phyloP scores from a whole-genome alignment of 2,113 vertebrate species.

The Corythornis cristatus region DNA sequence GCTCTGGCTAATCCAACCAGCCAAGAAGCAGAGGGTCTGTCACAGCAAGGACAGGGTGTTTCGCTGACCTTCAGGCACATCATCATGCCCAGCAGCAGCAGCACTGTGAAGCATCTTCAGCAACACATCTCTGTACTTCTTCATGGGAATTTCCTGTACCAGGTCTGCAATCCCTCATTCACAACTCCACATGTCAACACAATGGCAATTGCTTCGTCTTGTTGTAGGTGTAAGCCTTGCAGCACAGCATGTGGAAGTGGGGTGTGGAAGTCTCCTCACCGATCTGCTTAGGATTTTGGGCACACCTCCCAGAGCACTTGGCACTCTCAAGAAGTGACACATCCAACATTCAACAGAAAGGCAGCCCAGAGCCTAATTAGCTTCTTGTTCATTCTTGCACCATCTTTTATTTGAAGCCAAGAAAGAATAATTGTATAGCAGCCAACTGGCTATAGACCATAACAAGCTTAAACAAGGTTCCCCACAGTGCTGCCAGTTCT shows the following conservation, averaged over 20 bases:
- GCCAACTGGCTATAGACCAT: constrained; percentile 53
- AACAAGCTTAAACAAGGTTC: constrained; percentile 65
- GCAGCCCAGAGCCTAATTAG: constrained; percentile 57
- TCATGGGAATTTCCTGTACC: neutral
- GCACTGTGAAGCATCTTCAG: neutral
- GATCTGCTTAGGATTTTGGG: constrained; percentile 3
- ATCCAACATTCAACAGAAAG: constrained; percentile 51
- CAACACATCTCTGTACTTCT: neutral
- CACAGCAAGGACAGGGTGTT: neutral
- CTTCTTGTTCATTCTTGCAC: constrained; percentile 60
- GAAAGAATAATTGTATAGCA: constrained; percentile 51
- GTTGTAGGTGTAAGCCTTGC: neutral
- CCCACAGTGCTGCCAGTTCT: constrained; percentile 47
- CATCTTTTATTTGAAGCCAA: constrained; percentile 65
- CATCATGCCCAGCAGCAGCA: neutral
- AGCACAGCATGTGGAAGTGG: neutral
- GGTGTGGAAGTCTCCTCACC: neutral
- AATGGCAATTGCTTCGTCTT: accelerated
- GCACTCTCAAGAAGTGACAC: neutral
- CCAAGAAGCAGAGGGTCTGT: neutral
- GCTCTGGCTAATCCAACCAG: neutral
- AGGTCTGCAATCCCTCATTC: neutral
- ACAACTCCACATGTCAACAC: accelerated
- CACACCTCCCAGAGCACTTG: constrained; percentile 46
- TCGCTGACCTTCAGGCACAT: neutral